phyloP scores from a whole-genome alignment of 2,888 invertebrate genomes.

The Pelosia muscerda region DNA sequence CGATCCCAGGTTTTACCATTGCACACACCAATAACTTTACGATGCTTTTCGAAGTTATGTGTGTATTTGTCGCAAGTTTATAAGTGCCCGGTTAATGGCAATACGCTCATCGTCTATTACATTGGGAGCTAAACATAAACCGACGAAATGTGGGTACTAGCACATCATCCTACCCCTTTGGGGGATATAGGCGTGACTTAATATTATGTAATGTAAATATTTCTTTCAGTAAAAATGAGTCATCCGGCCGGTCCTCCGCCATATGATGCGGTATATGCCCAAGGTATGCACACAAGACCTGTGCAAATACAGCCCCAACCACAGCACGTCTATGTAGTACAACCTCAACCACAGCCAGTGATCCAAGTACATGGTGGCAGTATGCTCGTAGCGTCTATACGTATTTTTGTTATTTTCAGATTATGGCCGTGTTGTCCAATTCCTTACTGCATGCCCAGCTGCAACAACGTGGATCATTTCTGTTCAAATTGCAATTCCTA shows the following conservation, averaged over 20 bases:
- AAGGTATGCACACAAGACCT: slow-evolving; percentile 16
- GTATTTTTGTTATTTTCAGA: slow-evolving; percentile 22
- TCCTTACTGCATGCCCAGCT: slow-evolving; percentile 58
- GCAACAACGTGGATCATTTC: slow-evolving; percentile 37
- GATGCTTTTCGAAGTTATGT: too few relatives aligned
- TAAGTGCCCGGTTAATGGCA: too few relatives aligned
- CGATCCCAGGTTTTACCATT: too few relatives aligned
- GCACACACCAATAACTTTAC: too few relatives aligned
- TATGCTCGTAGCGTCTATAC: background rate
- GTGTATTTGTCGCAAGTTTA: too few relatives aligned
- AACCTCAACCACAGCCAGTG: background rate
- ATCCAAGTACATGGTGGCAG: background rate
- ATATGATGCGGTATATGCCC: slow-evolving; percentile 17
- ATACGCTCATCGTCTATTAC: too few relatives aligned
- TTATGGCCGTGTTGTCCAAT: slow-evolving; percentile 67
- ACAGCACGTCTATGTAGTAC: background rate
- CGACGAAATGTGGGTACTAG: too few relatives aligned
- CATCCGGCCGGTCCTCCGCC: slow-evolving; percentile 14
- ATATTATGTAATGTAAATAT: too few relatives aligned
- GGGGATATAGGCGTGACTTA: too few relatives aligned
- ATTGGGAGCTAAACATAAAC: too few relatives aligned
- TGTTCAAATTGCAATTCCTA: slow-evolving; percentile 50
- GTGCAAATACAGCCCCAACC: slow-evolving; percentile 17
- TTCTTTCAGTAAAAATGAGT: slow-evolving; percentile 20
- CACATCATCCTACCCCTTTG: too few relatives aligned